Base-by-base conservation (phyloP, 2,113 vertebrate genomes). In the western clawed frog (Xenopus tropicalis) region DNA sequence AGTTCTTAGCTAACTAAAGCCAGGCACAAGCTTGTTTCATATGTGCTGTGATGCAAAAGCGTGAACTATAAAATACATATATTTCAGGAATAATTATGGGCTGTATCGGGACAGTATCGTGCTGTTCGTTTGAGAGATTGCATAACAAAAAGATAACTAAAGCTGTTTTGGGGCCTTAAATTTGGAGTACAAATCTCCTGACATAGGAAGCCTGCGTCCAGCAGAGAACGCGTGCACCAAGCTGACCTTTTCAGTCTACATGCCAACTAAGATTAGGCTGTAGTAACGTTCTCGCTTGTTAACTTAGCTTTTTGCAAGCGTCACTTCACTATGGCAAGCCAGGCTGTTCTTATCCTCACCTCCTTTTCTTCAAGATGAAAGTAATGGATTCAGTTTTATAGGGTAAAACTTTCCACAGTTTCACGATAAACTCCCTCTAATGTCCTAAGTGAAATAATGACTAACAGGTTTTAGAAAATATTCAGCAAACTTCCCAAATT, bases 121-220 rank as follows among this genome's bases (percentile, higher is more conserved):
- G 42, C 61, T 56, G 21, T 29, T 9, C 13, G 23, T 24, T 54
- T 58, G 77, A 79, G 63, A 29, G 12, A 72, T 81, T 80, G 74
- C 81, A 78, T 78, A 73, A 77, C 69, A 79, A 81, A 84, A 82
- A 80, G 70, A 80, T 77, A 81, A 81, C 82, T 76, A 57, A 68
- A 4, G 88, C 80, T 51, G 51, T 77, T 85, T 83, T 85, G 14
- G n/a, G 89, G 69, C 85, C 80, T 85, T 69, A 70, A 84, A 83
- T 79, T 74, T 82, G 66, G 19, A 44, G 85, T 87, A 90, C 88
- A 88, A 11, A 82, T 86, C 77, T 80, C 73, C 0, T 72, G 87
- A 82, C 85, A 84, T 83, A 85, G 79, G 84, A 81, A 89, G 86
- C 82, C 87, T 80, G 54, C 11, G 83, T 86, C 90, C 88, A 88